Evolutionary conservation across 2,113 vertebrate genomes (phyloP).

Genomic region (Strigops habroptila): DNA sequence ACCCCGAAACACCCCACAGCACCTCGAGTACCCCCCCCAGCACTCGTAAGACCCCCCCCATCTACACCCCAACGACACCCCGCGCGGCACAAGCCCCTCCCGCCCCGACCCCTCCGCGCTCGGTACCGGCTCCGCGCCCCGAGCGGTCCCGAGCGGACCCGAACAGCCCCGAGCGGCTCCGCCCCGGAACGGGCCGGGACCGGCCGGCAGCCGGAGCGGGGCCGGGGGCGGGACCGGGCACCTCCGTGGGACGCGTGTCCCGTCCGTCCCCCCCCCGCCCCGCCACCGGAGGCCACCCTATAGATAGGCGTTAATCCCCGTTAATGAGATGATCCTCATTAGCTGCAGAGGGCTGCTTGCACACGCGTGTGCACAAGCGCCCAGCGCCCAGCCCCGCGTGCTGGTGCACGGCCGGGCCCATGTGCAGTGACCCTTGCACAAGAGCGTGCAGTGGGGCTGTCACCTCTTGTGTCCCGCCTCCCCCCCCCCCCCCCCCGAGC

Average conservation of each 20-base stretch:
- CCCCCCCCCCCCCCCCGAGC: neutral
- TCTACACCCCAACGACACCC: neutral
- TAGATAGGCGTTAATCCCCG: neutral
- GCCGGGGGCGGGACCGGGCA: neutral
- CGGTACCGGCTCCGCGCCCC: neutral
- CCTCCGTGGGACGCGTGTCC: neutral
- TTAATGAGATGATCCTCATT: neutral
- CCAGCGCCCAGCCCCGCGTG: too few species aligned
- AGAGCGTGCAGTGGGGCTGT: neutral
- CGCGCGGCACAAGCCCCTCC: too few species aligned
- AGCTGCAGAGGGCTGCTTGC: neutral
- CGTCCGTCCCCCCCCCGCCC: too few species aligned
- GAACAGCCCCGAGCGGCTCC: neutral
- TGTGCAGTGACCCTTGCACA: neutral
- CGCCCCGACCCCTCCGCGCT: neutral
- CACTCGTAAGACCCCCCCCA: too few species aligned
- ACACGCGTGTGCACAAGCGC: neutral
- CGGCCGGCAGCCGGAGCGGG: neutral
- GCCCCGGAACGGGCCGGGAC: conserved; percentile 12
- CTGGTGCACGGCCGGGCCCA: neutral
- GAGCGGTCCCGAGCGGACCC: neutral
- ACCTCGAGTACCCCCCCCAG: too few species aligned
- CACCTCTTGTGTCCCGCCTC: neutral
- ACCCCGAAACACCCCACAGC: too few species aligned
- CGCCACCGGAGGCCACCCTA: neutral